Evolutionary conservation across 1,140 invertebrate genomes (phyloP).

Genomic region (Ruditapes philippinarum): DNA sequence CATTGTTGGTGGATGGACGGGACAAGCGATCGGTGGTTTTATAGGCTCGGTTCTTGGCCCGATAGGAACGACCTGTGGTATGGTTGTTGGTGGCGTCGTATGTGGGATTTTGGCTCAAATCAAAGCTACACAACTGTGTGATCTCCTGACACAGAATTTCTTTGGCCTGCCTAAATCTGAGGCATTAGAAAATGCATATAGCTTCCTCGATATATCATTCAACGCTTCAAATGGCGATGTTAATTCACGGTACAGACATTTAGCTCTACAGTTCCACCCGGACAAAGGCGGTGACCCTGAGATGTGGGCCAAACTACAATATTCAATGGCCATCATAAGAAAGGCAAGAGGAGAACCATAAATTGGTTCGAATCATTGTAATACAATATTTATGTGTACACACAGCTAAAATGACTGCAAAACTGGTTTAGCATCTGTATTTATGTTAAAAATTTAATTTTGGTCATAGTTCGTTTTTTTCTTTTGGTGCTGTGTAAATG

Average conservation of each 20-base stretch:
- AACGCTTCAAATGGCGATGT: background rate
- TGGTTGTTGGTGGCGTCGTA: background rate
- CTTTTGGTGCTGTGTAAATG: too few relatives aligned
- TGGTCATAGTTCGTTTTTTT: too few relatives aligned
- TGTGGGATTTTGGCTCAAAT: background rate
- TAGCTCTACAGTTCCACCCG: background rate
- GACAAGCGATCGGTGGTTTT: background rate
- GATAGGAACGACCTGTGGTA: background rate
- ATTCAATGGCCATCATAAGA: background rate
- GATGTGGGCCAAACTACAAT: background rate
- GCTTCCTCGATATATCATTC: too few relatives aligned
- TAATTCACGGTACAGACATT: background rate
- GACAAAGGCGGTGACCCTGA: background rate
- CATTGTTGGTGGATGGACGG: background rate
- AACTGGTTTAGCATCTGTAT: too few relatives aligned
- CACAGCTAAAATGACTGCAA: too few relatives aligned
- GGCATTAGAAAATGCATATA: background rate
- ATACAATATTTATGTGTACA: too few relatives aligned
- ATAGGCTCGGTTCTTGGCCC: background rate
- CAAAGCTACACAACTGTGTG: background rate
- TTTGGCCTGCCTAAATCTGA: background rate
- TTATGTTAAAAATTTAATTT: too few relatives aligned
- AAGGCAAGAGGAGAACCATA: background rate
- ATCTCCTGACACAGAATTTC: background rate
- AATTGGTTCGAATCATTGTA: too few relatives aligned